Evolutionary conservation across 2,888 invertebrate genomes (phyloP), one percentile per base, ranked within the genome.

Genomic region (Drosophila mettleri): DNA sequence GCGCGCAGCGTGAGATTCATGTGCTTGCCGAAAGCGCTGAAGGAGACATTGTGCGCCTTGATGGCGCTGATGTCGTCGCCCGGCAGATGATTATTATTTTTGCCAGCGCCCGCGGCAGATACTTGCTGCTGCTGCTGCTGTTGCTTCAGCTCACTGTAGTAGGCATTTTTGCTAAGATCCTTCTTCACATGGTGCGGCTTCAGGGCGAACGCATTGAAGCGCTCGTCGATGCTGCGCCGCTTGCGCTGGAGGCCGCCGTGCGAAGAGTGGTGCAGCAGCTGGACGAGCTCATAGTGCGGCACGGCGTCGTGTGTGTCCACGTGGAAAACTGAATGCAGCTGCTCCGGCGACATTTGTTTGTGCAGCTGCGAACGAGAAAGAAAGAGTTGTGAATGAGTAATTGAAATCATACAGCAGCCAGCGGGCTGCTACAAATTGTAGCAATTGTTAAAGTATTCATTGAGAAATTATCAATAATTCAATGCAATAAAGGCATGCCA

Each of bases 291-390:
- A 93, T 98, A 98, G 81, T 95, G 94, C 73, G 98, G 98, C 88
- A 98, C 96, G 91, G 95, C 93, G 86, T 95, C 94, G 46, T 77
- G 71, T 60, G 71, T 70, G 69, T 96, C 96, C 83, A 97, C 96
- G 93, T 97, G 97, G 93, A 98, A 98, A 75, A 97, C 95, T 90
- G 94, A 94, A 91, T 94, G 94, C 90, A 97, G 93, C 93, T 98
- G 97, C 72, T 96, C 95, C 90, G 94, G 92, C 80, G 96, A 96
- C 97, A 98, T 97, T 91, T 95, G 95, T 93, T 96, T 96, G 94
- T 98, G 97, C 91, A 97, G 94, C 97, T 97, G 58, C 45, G 7
- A 41, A 14, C 46, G 6, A 29, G 8, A 54, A 7, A 49, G 24
- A 66, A 10, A 22, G n/a, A 36, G 8, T 31, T n/a, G 46, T 68